phyloP scores from a whole-genome alignment of 2,888 invertebrate species.

The Geotrupes spiniger region DNA sequence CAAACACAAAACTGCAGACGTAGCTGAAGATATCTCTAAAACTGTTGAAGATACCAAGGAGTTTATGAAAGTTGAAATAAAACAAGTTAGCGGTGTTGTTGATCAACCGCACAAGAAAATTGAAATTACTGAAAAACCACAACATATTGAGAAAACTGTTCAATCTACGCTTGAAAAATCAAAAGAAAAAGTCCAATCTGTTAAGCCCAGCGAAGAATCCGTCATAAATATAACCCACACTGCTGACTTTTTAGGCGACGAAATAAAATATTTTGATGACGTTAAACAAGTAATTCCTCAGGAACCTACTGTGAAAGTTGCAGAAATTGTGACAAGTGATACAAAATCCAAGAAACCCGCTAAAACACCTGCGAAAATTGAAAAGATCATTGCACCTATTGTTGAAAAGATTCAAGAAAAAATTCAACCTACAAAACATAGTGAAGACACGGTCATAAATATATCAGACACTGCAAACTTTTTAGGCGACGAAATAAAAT shows the following conservation, averaged over 20 bases:
- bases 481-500: conserved; percentile 15
- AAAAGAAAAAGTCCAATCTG: neutral
- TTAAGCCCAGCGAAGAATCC: conserved; percentile 20
- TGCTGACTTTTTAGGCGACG: conserved; percentile 29
- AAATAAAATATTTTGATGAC: conserved; percentile 27
- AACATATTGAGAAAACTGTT: neutral
- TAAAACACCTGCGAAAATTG: too few relatives aligned
- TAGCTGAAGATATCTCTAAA: too few relatives aligned
- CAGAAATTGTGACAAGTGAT: too few relatives aligned
- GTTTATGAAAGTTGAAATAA: conserved; percentile 17
- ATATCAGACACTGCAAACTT: conserved; percentile 16
- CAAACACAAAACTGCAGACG: too few relatives aligned
- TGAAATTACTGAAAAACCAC: neutral
- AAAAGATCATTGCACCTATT: too few relatives aligned
- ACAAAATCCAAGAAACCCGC: too few relatives aligned
- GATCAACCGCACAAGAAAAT: too few relatives aligned
- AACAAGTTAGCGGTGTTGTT: conserved; percentile 18
- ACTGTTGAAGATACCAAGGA: conserved; percentile 7
- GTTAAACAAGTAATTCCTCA: conserved; percentile 19
- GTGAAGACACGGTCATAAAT: conserved; percentile 7
- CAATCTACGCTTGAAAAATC: neutral
- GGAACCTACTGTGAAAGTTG: too few relatives aligned
- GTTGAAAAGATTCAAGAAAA: too few relatives aligned
- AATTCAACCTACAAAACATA: neutral
- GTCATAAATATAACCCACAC: conserved; percentile 32